phyloP scores from a whole-genome alignment of 2,113 vertebrate species.

The Odobenus rosmarus region DNA sequence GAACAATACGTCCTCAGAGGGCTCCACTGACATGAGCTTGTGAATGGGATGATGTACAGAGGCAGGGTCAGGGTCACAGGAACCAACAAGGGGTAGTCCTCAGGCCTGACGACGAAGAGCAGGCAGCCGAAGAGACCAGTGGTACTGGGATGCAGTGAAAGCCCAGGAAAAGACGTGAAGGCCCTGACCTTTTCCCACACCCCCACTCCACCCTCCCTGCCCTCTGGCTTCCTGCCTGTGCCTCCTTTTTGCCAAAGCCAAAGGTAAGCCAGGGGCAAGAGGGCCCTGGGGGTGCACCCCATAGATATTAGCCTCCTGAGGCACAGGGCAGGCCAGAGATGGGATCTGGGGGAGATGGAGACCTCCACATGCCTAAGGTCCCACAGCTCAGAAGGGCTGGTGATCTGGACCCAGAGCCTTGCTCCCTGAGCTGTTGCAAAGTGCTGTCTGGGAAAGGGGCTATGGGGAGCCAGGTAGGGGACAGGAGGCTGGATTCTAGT shows the following conservation, averaged over 20 bases:
- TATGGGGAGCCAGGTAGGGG: neutral
- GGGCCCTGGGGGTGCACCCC: neutral
- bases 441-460: neutral
- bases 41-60: neutral
- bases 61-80: accelerated
- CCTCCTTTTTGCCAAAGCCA: neutral
- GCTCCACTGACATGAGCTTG: neutral
- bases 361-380: neutral
- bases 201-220: neutral
- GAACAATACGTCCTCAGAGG: neutral
- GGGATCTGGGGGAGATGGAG: neutral
- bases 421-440: neutral
- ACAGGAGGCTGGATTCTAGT: neutral
- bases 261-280: neutral
- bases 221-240: neutral
- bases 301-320: neutral
- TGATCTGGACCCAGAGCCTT: neutral
- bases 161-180: neutral
- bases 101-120: neutral
- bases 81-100: neutral
- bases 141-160: neutral
- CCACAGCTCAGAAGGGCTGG: neutral
- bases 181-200: neutral
- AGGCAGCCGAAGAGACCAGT: neutral
- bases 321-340: neutral